Conservation (phyloP, 2,888 invertebrate species). For the Andrena trimmerana region DNA sequence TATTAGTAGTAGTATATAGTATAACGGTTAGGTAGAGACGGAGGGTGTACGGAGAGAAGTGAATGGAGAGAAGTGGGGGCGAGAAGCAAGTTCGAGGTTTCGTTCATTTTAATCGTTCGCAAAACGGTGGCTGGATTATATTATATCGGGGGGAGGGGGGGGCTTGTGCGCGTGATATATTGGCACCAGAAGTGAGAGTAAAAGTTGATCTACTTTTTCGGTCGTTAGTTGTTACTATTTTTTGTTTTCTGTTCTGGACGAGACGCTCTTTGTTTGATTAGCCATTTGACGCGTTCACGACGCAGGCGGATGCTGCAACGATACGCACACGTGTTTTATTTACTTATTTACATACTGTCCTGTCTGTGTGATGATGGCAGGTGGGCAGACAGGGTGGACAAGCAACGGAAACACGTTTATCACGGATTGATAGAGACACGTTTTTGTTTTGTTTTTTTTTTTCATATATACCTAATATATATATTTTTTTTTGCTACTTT, state of each 20-base stretch:
- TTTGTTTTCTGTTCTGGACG: slow-evolving; percentile 13
- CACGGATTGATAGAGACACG: slow-evolving; percentile 37
- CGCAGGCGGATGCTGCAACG: slow-evolving; percentile 34
- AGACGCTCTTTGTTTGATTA: slow-evolving; percentile 31
- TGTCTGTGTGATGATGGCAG: slow-evolving; percentile 45
- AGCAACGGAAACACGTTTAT: slow-evolving; percentile 40
- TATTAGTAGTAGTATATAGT: slow-evolving; percentile 65
- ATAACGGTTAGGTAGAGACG: slow-evolving; percentile 57
- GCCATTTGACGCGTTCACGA: slow-evolving; percentile 50
- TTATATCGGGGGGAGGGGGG: slow-evolving; percentile 6
- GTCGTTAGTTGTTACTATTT: slow-evolving; percentile 32
- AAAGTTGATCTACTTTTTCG: slow-evolving; percentile 23
- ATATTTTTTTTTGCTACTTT: slow-evolving; percentile 3
- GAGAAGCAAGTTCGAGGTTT: slow-evolving; percentile 47
- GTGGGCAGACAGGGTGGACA: slow-evolving; percentile 55
- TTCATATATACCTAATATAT: slow-evolving; percentile 1
- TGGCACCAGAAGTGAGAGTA: slow-evolving; percentile 23
- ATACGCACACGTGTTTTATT: slow-evolving; percentile 29
- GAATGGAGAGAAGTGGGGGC: slow-evolving; percentile 57
- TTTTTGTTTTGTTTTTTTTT: neutral
- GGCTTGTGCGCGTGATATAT: slow-evolving; percentile 28
- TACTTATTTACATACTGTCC: slow-evolving; percentile 32
- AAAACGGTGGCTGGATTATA: slow-evolving; percentile 35
- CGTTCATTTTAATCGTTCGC: slow-evolving; percentile 5
- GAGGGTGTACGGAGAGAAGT: slow-evolving; percentile 61